Evolutionary conservation across 2,113 vertebrate species (phyloP).

Genomic region (Xenopus laevis): DNA sequence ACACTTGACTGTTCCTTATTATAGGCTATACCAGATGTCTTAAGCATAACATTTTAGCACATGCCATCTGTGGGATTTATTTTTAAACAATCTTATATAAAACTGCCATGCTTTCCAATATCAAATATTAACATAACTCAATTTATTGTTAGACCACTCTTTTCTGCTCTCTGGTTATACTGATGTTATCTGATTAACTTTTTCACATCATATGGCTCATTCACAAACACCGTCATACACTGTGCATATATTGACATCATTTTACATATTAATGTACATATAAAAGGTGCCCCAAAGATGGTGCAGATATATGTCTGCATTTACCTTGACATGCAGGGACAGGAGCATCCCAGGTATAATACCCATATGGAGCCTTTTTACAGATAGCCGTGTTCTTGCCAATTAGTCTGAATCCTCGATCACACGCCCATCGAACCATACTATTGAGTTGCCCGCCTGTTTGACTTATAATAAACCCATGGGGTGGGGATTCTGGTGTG

Average conservation of each 20-base stretch:
- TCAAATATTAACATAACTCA: neutral
- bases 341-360: constrained; percentile 85
- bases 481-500: constrained; percentile 91
- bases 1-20: neutral
- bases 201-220: no score
- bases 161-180: no score
- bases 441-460: constrained; percentile 94
- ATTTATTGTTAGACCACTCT: neutral
- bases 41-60: neutral
- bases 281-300: no score
- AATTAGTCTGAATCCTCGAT: constrained; percentile 87
- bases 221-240: no score
- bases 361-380: constrained; percentile 76
- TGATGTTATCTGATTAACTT: no score
- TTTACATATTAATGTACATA: no score
- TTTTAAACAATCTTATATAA: neutral
- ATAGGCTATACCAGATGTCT: neutral
- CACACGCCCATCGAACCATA: constrained; percentile 93
- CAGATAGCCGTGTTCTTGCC: constrained; percentile 89
- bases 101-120: neutral
- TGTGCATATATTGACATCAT: no score
- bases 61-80: neutral
- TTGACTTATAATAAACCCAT: constrained; percentile 94
- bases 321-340: constrained; percentile 95
- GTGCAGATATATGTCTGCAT: neutral